These are phyloP conservation scores for Enteromius trimaculatus DNA, from an alignment of 2,797 vertebrate species.

Conservation along the genomic window DNA sequence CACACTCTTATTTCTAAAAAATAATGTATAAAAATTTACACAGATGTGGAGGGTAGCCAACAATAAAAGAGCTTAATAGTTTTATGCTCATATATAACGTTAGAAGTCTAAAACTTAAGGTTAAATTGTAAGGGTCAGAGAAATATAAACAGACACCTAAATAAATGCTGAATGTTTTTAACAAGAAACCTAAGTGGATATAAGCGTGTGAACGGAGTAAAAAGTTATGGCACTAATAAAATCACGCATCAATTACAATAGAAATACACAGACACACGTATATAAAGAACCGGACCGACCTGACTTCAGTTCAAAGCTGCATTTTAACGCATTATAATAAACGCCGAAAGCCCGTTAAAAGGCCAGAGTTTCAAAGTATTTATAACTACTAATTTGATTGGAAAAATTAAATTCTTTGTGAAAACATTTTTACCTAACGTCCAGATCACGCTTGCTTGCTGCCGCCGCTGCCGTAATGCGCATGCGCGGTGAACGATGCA, in stretches of 20 bases:
- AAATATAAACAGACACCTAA: not conserved
- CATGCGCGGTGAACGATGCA: conserved; percentile 53
- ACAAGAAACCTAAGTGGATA: not conserved
- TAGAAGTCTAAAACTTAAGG: not conserved
- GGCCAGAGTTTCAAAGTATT: not conserved
- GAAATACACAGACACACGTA: too few species aligned
- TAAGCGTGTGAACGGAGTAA: not conserved
- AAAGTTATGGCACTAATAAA: not conserved
- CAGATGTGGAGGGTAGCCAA: not conserved
- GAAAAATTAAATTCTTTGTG: not conserved
- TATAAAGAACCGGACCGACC: too few species aligned
- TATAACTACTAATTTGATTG: not conserved
- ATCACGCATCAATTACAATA: not conserved
- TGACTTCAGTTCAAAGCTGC: too few species aligned
- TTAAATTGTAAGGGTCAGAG: not conserved
- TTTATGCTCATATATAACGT: not conserved
- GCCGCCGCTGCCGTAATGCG: conserved; percentile 40
- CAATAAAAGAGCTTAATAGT: not conserved
- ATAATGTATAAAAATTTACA: not conserved
- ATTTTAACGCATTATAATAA: not conserved
- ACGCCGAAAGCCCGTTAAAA: not conserved
- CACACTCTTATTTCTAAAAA: not conserved
- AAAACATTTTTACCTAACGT: conserved; percentile 45
- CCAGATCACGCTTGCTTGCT: conserved; percentile 53
- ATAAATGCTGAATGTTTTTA: not conserved